Base-by-base conservation (phyloP, 2,888 invertebrate genomes). In the Diarsia dahlii region DNA sequence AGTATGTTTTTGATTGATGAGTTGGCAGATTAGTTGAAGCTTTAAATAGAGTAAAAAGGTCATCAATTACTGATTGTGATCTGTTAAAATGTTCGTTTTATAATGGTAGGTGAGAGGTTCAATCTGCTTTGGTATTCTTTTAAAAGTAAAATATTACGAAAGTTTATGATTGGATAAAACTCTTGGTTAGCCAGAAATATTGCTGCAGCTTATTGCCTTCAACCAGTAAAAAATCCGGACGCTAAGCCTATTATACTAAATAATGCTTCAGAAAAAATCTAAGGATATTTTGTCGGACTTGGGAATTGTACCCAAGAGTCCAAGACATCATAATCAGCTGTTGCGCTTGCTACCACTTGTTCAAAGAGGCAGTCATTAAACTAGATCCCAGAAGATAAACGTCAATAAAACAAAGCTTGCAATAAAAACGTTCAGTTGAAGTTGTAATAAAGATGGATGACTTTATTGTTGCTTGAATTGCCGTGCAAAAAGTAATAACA, bases 381-480 rank as follows among this genome's bases (percentile, higher is more conserved):
- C n/a, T 45, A 23, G 2, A 34, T 60, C 20, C 45, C 20, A 45
- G 23, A 39, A 23, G 23, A 75, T 34, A 58, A 52, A 13, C 67
- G 39, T 45, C 3, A 20, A 46, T 34, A n/a, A 64, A 72, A 52
- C 12, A 54, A 9, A 15, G 12, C 18, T 13, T 1, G n/a, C 18
- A 78, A 64, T 63, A 78, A 52, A 75, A 79, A 60, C 13, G 13
- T 39, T 12, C 45, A 46, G 13, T 18, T 58, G 18, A 52, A 48
- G 18, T 46, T n/a, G 39, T 71, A 71, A 80, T 78, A n/a, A 70
- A 66, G 84, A 80, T 80, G 78, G 71, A 80, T 84, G 15, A 68
- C 67, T 64, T 34, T 58, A 58, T 71, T 84, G 67, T 84, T 71
- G 39, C 52, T 67, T 46, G 56, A 54, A 65, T 45, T 45, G 18